Base-by-base conservation (phyloP, 2,797 vertebrate species). In the Zalophus californianus region DNA sequence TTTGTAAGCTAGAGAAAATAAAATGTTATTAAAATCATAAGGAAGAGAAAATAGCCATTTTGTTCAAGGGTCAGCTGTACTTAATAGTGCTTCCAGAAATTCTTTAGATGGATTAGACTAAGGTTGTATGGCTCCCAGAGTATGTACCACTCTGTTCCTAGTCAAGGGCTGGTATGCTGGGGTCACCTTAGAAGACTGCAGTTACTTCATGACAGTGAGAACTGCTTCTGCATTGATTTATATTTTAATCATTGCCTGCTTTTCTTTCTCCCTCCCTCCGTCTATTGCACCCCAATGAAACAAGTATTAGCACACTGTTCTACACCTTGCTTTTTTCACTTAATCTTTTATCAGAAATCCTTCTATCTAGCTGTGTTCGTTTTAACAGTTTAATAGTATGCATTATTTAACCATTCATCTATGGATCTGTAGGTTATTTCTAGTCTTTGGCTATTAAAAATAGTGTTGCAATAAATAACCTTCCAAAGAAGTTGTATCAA, bases 331-430 rank as follows among this genome's bases (percentile, higher is more conserved):
- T 66, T 73, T 85, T 66, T 93, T 70, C 27, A 62, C 73, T 86
- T n/a, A 60, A 13, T 70, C 5, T n/a, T 1, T 79, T 60, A 38
- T 29, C 15, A 32, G 60, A 84, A 90, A 72, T 86, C 25, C 38
- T 90, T 84, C 41, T 23, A 29, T 52, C 23, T n/a, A 77, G 48
- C 27, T 32, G 52, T 44, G 21, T 83, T 84, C 23, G 2, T 92
- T 92, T 93, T 78, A 96, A 95, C 20, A 44, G 20, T 38, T 93
- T 50, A 72, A 38, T 32, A 64, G 25, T 35, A 50, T 78, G 85
- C 9, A 60, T 79, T 88, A 32, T 82, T 80, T 72, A 90, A 38
- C 35, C 18, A 27, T 25, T 94, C 25, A 23, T 82, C 44, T 91
- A 25, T 58, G 73, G 72, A 41, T 50, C 50, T 72, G 14, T 64